Base-by-base conservation (phyloP, 2,113 vertebrate species). In the Heteronetta atricapilla region DNA sequence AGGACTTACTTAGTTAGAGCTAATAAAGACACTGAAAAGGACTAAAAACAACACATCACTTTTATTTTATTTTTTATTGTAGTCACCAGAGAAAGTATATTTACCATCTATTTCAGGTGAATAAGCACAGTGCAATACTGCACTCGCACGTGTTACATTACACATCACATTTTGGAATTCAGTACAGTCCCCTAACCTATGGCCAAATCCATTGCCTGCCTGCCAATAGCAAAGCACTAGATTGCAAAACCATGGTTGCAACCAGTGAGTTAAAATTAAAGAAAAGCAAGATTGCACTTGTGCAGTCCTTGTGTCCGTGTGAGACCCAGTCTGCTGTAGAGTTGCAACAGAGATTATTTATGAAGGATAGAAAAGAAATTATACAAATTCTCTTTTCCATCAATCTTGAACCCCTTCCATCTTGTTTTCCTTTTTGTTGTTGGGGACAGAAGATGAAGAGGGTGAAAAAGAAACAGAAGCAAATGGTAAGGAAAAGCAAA, bases 201-300 rank as follows among this genome's bases (percentile, higher is more conserved):
- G n/a, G 46, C 59, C 44, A 83, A 77, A 67, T 56, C 28, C 9
- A 44, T 58, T 40, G 77, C 36, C 40, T 73, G 73, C n/a, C 40
- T 76, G 29, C 33, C 36, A 77, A 40, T 13, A 73, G 48, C 13
- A 33, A 83, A 52, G 55, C 40, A 42, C 18, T 67, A 40, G 52
- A 16, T 3, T 78, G 12, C 21, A 91, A 82, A 40, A 81, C 46
- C 29, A 4, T 50, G 46, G 8, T 8, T 88, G 42, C 28, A 60
- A 19, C 6, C 3, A 50, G 12, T 77, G 44, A 90, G 20, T 60
- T 70, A 21, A 36, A 58, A 64, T 38, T 14, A 38, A 11, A 62
- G 6, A 40, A 62, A 0, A 0, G 15, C 20, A 52, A 40, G 8
- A 31, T 34, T 79, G 66, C 40, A 31, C 9, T 34, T 78, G 29